Base-by-base conservation (phyloP, 2,797 vertebrate genomes). In the Sitta carolinensis region DNA sequence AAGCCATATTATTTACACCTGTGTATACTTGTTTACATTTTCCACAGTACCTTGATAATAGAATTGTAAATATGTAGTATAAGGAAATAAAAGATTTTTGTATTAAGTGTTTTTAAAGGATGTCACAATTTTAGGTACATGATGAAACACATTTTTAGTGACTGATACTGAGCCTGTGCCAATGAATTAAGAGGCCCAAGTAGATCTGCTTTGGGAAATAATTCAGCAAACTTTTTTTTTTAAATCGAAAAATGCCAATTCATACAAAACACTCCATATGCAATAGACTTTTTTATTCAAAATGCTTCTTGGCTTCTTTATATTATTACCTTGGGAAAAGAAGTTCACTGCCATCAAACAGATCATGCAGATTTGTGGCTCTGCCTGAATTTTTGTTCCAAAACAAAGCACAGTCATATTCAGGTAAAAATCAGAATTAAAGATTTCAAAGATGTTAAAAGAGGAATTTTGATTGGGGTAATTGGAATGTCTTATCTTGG, bases 21-120 rank as follows among this genome's bases (percentile, higher is more conserved):
- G 26, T 72, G 82, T 88, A 61, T 34, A 22, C 77, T 92, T 96
- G 95, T 96, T 94, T 95, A 95, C 91, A 69, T 95, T 94, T 93
- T 72, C 47, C 34, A 26, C 36, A 32, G 48, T 91, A 75, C 48
- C 66, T 95, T 91, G 63, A 27, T 80, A 61, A 54, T 30, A 73
- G 79, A 70, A 70, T 11, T 96, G 95, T 94, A 96, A 95, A 96
- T 96, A 94, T 94, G 87, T 92, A 91, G 91, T 66, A 81, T 93
- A 96, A 88, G 66, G 70, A 84, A 94, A 87, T 81, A 80, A 94
- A 86, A 74, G 51, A 50, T 70, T 88, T 78, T 94, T 97, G 78
- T 86, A 74, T 67, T 23, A 74, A 59, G 36, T 93, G 48, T 84
- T 94, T 88, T 88, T 75, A 81, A 75, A 69, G 82, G 83, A 63